Conservation (phyloP, 30 jellyfish, hydroid and myxozoan genomes). For the Sanderia malayensis region DNA sequence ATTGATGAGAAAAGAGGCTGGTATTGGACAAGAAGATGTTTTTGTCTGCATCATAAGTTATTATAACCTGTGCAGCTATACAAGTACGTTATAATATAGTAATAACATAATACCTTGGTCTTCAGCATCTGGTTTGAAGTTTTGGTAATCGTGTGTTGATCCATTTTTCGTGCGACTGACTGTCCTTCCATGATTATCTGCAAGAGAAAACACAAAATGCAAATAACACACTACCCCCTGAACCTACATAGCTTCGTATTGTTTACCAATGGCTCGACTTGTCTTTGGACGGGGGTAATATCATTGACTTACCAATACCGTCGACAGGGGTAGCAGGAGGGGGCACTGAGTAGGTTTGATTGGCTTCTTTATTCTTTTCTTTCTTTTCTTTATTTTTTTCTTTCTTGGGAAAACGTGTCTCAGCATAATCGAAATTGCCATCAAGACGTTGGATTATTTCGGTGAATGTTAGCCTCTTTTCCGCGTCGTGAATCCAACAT, state of each 20-base stretch:
- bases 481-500: constrained; percentile 88
- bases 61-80: too few species aligned
- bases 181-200: neutral
- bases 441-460: constrained; percentile 52
- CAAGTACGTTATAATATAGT: too few species aligned
- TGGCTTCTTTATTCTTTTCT: constrained; percentile 3
- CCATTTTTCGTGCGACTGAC: neutral
- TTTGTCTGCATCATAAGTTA: too few species aligned
- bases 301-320: too few species aligned
- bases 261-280: too few species aligned
- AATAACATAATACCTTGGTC: neutral
- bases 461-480: constrained; percentile 62
- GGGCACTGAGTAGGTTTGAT: constrained; percentile 29
- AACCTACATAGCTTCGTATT: too few species aligned
- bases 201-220: too few species aligned
- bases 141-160: neutral
- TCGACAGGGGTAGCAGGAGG: constrained; percentile 15
- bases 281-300: too few species aligned
- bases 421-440: constrained; percentile 38
- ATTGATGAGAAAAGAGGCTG: too few species aligned
- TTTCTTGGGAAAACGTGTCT: constrained; percentile 10
- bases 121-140: neutral
- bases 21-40: too few species aligned
- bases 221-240: too few species aligned
- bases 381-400: too few species aligned